Base-by-base conservation (phyloP, 2,113 vertebrate genomes). In the Okapia johnstoni region DNA sequence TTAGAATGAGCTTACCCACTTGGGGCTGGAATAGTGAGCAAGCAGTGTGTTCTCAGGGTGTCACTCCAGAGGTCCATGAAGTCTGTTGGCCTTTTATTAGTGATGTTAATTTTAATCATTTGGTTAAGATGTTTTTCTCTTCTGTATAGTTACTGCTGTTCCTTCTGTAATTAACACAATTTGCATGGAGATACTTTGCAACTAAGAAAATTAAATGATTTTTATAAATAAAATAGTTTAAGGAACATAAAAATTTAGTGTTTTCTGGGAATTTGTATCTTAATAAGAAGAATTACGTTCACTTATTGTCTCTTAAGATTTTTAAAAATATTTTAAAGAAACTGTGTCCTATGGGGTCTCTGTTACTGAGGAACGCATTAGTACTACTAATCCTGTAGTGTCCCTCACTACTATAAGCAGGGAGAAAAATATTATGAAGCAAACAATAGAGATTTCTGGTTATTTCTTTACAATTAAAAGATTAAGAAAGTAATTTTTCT, bases 391-490 rank as follows among this genome's bases (percentile, higher is more conserved):
- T 88, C 85, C 15, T 9, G 1, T 79, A 70, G 16, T 40, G n/a
- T 12, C 14, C n/a, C 8, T 94, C 83, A 43, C 30, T 58, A 89
- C 77, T 23, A 4, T 88, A 90, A 96, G 52, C n/a, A 86, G 57
- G 23, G 16, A 79, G 73, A 33, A 94, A 89, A 94, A 87, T 84
- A 85, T 6, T 36, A 91, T 94, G 30, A 96, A 17, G 26, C 55
- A 91, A 92, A 95, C 33, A 88, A 55, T 60, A 77, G 40, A 93
- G 30, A 70, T 86, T 92, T 46, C 63, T 86, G 55, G 60, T 43
- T 96, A 83, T 91, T 94, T 55, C n/a, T 86, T 90, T 97, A 70
- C 2, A 85, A n/a, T 58, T 85, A 66, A 85, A 93, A 91, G 25
- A 85, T 73, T 73, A 63, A 46, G 23, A 66, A 88, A 48, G 48